Conservation (phyloP, 1,140 invertebrate genomes). For the Trachymyrmex cornetzi region DNA sequence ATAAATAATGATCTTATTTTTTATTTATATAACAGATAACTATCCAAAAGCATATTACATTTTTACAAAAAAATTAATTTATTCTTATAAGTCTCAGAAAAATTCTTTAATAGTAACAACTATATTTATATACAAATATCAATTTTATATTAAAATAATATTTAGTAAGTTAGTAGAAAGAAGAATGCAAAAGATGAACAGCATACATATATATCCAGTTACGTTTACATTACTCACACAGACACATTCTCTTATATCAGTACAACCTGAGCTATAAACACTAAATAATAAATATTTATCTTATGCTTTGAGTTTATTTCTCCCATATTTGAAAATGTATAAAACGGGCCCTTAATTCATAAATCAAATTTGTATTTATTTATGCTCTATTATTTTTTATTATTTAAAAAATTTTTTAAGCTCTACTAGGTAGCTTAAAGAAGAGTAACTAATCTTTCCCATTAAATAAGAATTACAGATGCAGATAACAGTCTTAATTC, state of each 20-base stretch:
- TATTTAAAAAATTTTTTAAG: neutral
- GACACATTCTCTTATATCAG: neutral
- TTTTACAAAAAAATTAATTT: neutral
- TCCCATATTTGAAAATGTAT: neutral
- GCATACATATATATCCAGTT: neutral
- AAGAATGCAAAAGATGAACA: neutral
- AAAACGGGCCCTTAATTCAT: neutral
- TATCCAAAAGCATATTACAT: neutral
- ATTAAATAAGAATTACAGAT: neutral
- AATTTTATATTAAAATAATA: slow-evolving; percentile 11
- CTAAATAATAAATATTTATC: too few relatives aligned
- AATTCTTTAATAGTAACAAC: neutral
- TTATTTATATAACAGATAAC: neutral
- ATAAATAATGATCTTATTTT: neutral
- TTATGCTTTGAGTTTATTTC: neutral
- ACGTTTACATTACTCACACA: neutral
- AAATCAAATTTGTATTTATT: neutral
- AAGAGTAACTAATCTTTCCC: neutral
- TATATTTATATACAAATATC: neutral
- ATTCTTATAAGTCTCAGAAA: neutral
- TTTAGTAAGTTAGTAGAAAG: neutral
- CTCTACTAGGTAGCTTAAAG: neutral
- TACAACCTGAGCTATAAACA: neutral
- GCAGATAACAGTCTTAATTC: neutral
- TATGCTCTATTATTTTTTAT: neutral